Percentiles rank a stretch among this genome's conserved stretches.
These are phyloP conservation scores for Lamellibrachia luymesi DNA, from an alignment of 1,140 invertebrate species.

Conservation along the genomic window DNA sequence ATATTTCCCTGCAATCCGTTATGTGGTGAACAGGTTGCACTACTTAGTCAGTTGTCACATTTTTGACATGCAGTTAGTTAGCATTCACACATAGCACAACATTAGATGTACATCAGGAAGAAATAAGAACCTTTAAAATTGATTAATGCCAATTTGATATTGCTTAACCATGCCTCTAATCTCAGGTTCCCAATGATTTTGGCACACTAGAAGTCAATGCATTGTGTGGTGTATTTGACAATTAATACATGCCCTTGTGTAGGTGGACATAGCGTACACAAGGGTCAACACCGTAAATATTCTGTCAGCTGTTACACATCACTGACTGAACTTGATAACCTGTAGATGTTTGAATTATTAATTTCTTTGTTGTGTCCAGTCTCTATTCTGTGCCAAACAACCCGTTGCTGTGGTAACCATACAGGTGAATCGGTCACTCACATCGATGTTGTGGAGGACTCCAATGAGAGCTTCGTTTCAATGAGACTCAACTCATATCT, in stretches of 20 bases:
- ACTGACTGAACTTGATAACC: background rate
- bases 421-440: background rate
- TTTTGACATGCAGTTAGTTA: too few species aligned
- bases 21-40: too few species aligned
- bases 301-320: background rate
- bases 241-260: background rate
- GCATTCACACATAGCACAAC: too few species aligned
- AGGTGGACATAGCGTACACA: background rate
- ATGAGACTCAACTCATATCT: background rate
- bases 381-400: background rate
- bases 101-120: too few species aligned
- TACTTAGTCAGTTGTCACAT: too few species aligned
- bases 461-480: background rate
- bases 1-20: too few species aligned
- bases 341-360: background rate
- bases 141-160: too few species aligned
- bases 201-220: too few species aligned
- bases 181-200: too few species aligned
- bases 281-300: background rate
- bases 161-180: too few species aligned
- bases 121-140: too few species aligned
- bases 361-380: background rate
- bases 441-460: background rate
- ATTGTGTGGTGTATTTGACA: too few species aligned
- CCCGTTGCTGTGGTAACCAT: background rate